phyloP scores from a whole-genome alignment of 92 coral and sea anemone genomes.

The Umimayanthus chanpuru region DNA sequence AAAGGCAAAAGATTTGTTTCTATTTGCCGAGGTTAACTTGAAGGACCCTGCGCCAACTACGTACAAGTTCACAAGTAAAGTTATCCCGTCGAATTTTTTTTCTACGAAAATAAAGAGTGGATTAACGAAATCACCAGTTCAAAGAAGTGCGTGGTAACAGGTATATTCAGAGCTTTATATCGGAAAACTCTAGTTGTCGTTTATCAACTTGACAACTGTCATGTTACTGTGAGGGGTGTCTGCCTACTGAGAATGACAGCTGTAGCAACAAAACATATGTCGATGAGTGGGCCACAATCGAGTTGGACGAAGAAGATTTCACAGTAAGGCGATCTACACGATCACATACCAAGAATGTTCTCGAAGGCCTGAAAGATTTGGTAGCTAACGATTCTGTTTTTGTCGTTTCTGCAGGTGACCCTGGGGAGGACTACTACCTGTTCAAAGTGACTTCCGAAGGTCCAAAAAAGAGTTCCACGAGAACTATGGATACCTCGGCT shows the following conservation, averaged over 20 bases:
- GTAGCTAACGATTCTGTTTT: neutral
- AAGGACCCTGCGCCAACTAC: constrained; percentile 30
- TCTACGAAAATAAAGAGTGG: neutral
- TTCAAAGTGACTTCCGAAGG: neutral
- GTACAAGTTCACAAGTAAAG: constrained; percentile 39
- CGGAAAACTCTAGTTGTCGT: constrained; percentile 2
- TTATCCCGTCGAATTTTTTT: constrained; percentile 44
- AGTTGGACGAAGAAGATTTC: neutral
- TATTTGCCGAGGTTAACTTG: constrained; percentile 32
- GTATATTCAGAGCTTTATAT: constrained; percentile 49
- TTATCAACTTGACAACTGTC: neutral
- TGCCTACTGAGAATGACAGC: neutral
- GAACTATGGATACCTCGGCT: neutral
- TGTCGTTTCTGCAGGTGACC: neutral
- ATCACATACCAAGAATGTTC: neutral
- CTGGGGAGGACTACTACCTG: constrained; percentile 22
- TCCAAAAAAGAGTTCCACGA: neutral
- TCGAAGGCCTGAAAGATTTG: neutral
- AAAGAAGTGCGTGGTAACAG: constrained; percentile 49
- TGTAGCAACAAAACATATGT: constrained; percentile 5
- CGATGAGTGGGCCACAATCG: neutral
- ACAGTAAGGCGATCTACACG: neutral
- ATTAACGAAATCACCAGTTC: constrained; percentile 38
- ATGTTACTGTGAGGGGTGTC: neutral
- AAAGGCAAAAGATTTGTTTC: constrained; percentile 45